These are phyloP conservation scores for Ceramica pisi DNA, from an alignment of 2,888 invertebrate genomes.

Conservation along the genomic window DNA sequence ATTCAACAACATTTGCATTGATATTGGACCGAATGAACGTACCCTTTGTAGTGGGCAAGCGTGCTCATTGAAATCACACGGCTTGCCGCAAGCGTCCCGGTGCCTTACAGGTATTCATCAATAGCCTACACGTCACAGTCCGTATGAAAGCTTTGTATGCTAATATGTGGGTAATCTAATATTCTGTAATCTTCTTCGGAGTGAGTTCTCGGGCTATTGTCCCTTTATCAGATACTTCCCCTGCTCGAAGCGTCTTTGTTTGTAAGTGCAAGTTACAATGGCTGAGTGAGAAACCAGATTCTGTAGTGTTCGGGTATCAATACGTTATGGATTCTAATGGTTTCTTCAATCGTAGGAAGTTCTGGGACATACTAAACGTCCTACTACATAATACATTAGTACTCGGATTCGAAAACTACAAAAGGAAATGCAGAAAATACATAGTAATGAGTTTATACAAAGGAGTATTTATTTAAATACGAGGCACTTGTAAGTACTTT, in stretches of 20 bases:
- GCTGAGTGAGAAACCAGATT: conserved; percentile 3
- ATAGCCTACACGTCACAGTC: conserved; percentile 36
- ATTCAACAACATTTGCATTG: conserved; percentile 60
- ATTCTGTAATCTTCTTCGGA: conserved; percentile 18
- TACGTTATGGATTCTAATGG: too few species aligned
- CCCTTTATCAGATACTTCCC: background rate
- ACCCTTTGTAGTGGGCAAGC: conserved; percentile 50
- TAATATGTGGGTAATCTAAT: conserved; percentile 20
- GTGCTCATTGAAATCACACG: conserved; percentile 61
- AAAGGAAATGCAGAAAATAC: background rate
- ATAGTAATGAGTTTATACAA: background rate
- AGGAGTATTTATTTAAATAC: background rate
- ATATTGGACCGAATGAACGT: conserved; percentile 57
- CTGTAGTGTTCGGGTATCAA: background rate
- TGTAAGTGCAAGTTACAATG: conserved; percentile 14
- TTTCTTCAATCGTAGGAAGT: background rate
- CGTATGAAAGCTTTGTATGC: conserved; percentile 21
- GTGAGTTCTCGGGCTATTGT: conserved; percentile 14
- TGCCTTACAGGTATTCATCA: conserved; percentile 42
- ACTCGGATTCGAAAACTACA: background rate
- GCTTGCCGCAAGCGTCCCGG: conserved; percentile 40
- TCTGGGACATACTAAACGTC: background rate
- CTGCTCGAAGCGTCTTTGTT: conserved; percentile 28
- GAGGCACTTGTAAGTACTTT: background rate
- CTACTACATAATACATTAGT: too few species aligned